Percentiles rank a stretch among this genome's conserved stretches.
phyloP scores from a whole-genome alignment of 2,113 vertebrate genomes.

The Morone chrysops region DNA sequence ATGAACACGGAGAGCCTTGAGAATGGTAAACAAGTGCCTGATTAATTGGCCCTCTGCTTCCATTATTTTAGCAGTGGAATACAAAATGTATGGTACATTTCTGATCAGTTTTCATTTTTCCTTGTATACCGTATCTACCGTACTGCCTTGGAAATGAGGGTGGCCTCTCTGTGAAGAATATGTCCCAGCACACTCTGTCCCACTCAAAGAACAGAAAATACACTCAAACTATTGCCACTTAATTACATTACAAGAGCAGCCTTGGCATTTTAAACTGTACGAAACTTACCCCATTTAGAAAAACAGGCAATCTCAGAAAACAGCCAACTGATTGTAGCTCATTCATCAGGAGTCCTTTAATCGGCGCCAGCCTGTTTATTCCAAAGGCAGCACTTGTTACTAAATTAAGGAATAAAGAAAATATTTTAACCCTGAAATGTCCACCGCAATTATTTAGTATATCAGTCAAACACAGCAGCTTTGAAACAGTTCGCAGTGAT shows the following conservation, averaged over 20 bases:
- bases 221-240: slow-evolving; percentile 32
- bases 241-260: slow-evolving; percentile 30
- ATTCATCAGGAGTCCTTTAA: slow-evolving; percentile 56
- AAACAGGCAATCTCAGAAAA: slow-evolving; percentile 53
- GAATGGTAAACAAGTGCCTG: slow-evolving; percentile 84
- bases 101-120: slow-evolving; percentile 58
- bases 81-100: slow-evolving; percentile 61
- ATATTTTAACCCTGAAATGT: slow-evolving; percentile 52
- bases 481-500: slow-evolving; percentile 54
- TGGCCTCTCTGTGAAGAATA: slow-evolving; percentile 40
- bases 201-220: slow-evolving; percentile 32
- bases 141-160: slow-evolving; percentile 13
- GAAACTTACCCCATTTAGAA: slow-evolving; percentile 52
- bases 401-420: slow-evolving; percentile 55
- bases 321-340: slow-evolving; percentile 28
- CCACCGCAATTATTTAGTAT: slow-evolving; percentile 36
- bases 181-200: slow-evolving; percentile 14
- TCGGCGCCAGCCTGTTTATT: slow-evolving; percentile 30
- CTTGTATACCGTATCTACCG: neutral
- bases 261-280: slow-evolving; percentile 39
- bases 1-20: slow-evolving; percentile 76
- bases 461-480: slow-evolving; percentile 56
- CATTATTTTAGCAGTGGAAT: slow-evolving; percentile 74
- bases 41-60: slow-evolving; percentile 78
- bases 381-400: slow-evolving; percentile 40